Evolutionary conservation across 2,888 invertebrate species (phyloP).

Genomic region (Onthophagus sagittarius): DNA sequence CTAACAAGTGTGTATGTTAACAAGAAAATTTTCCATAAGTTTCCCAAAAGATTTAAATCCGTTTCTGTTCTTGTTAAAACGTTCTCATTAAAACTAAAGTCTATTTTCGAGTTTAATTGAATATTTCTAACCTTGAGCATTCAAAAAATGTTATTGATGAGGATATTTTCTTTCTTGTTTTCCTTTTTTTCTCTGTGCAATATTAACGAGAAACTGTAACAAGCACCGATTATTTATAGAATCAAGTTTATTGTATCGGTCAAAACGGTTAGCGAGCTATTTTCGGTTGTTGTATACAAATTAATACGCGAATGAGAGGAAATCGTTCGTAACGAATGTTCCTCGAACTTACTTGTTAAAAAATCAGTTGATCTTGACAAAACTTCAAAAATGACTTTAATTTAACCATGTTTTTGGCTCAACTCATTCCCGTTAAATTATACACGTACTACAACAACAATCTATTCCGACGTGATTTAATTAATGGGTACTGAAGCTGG

Average conservation of each 20-base stretch:
- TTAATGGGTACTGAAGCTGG: conserved; percentile 3
- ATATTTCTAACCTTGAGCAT: neutral
- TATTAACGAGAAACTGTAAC: neutral
- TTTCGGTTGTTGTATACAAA: neutral
- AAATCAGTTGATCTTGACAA: neutral
- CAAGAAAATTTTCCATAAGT: neutral
- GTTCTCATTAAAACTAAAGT: too few relatives aligned
- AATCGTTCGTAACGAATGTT: neutral
- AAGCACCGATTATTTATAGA: neutral
- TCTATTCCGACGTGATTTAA: neutral
- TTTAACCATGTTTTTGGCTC: neutral
- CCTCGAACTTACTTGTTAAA: neutral
- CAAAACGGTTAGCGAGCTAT: neutral
- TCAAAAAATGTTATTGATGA: neutral
- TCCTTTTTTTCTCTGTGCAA: neutral
- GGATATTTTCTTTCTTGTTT: neutral
- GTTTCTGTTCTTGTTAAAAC: neutral
- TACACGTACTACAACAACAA: too few relatives aligned
- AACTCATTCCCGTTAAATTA: neutral
- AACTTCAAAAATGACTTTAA: too few relatives aligned
- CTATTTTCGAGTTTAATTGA: too few relatives aligned
- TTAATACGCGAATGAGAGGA: neutral
- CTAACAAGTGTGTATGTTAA: neutral
- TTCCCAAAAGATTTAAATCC: neutral
- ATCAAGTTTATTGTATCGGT: neutral